phyloP scores from a whole-genome alignment of 2,888 invertebrate species.

The Priapulus caudatus region DNA sequence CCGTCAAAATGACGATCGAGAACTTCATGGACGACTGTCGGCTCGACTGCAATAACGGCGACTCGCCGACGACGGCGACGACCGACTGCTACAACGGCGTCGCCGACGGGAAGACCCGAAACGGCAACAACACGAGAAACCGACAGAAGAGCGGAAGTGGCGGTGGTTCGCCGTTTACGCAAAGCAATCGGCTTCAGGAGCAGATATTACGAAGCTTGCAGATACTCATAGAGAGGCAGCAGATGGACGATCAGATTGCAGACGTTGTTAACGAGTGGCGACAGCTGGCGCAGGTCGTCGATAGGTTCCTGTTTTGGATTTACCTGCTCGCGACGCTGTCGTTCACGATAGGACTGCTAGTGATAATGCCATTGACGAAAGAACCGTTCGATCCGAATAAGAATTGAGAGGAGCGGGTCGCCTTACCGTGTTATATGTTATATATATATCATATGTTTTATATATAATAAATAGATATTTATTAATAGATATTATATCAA shows the following conservation, averaged over 20 bases:
- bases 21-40: not conserved
- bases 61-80: not conserved
- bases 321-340: slow-evolving; percentile 43
- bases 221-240: slow-evolving; percentile 42
- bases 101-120: too few relatives aligned
- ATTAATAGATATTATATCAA: too few relatives aligned
- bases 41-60: not conserved
- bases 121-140: not conserved
- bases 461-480: too few relatives aligned
- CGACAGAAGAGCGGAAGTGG: not conserved
- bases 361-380: slow-evolving; percentile 39
- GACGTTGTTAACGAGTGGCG: slow-evolving; percentile 45
- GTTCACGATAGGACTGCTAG: slow-evolving; percentile 42
- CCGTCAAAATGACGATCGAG: not conserved
- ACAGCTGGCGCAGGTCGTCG: slow-evolving; percentile 44
- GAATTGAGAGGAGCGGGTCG: too few relatives aligned
- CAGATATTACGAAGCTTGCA: slow-evolving; percentile 41
- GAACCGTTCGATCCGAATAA: too few relatives aligned
- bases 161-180: too few relatives aligned
- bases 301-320: slow-evolving; percentile 45
- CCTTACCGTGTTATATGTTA: too few relatives aligned
- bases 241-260: slow-evolving; percentile 39
- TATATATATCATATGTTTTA: too few relatives aligned
- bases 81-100: too few relatives aligned
- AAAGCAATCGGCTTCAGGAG: slow-evolving; percentile 31